phyloP scores from a whole-genome alignment of 2,113 vertebrate genomes.

The Dasypus novemcinctus region DNA sequence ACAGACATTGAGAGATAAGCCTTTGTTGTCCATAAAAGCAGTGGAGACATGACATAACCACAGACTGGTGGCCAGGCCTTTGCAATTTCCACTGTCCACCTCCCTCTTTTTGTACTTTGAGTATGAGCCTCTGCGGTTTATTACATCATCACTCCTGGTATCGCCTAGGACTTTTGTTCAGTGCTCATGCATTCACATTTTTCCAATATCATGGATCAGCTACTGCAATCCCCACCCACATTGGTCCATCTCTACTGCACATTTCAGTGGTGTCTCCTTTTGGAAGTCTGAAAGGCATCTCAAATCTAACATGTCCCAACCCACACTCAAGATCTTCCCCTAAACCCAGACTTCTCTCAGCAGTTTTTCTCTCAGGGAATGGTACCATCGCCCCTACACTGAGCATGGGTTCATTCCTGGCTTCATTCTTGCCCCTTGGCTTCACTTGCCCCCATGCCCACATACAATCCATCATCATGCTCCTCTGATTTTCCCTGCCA shows the following conservation, averaged over 20 bases:
- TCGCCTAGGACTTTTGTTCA: not conserved
- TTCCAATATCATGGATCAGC: not conserved
- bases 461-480: not conserved
- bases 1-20: slow-evolving; percentile 53
- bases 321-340: not conserved
- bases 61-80: not conserved
- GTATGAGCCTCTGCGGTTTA: not conserved
- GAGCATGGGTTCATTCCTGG: not conserved
- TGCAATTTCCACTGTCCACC: not conserved
- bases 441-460: not conserved
- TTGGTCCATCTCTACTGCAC: not conserved
- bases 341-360: not conserved
- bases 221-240: not conserved
- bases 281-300: not conserved
- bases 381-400: not conserved
- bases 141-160: not conserved
- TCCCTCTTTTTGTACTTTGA: slow-evolving; percentile 22
- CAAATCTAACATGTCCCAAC: not conserved
- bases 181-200: not conserved
- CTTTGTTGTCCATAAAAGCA: not conserved
- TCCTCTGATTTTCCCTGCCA: not conserved
- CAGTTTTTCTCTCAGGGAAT: not conserved
- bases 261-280: not conserved
- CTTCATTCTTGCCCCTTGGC: not conserved
- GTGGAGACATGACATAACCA: not conserved